Evolutionary conservation across 2,797 vertebrate species (phyloP), one percentile per base, ranked within the genome.

Genomic region (Thamnophis elegans): DNA sequence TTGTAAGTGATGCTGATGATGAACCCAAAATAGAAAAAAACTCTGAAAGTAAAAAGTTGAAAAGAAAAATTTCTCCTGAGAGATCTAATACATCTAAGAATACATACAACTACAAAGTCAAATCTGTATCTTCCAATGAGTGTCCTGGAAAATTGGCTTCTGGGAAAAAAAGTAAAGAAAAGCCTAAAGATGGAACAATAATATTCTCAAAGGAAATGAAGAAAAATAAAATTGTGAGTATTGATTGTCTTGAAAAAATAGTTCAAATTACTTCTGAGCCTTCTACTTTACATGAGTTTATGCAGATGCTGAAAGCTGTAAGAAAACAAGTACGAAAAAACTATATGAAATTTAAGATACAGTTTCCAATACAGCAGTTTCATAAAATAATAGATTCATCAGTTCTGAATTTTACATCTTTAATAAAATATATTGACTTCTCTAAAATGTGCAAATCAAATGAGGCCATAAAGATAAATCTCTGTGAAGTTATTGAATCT

Each of bases 301-400:
- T 99, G 98, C 98, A 98, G 88, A 98, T 98, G 94, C 97, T 99
- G 89, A 98, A 97, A 95, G 96, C 97, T 85, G 97, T 99, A 96
- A 98, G 98, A 14, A 96, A 97, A 20, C 98, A 99, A 95, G 97
- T 99, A 93, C 98, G 99, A 59, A 99, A 98, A 95, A 99, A 98
- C 97, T 99, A 99, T 51, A 99, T 99, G 99, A 99, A 99, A 95
- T 99, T 99, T 95, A 99, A 99, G 95, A 98, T 99, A 90, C 98
- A 97, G 25, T 99, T 99, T 96, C 98, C 99, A 89, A 97, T 98
- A 94, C 98, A 98, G 93, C 98, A 98, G 65, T 99, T 99, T 96
- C 98, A 98, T 92, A 98, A 98, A 54, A 98, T 99, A 95, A 98
- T 99, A 97, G 98, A 99, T 73, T 98, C 99, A 93, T 98, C 98